Evolutionary conservation across 2,797 vertebrate genomes (phyloP).

Genomic region (Psittacula derbiana): DNA sequence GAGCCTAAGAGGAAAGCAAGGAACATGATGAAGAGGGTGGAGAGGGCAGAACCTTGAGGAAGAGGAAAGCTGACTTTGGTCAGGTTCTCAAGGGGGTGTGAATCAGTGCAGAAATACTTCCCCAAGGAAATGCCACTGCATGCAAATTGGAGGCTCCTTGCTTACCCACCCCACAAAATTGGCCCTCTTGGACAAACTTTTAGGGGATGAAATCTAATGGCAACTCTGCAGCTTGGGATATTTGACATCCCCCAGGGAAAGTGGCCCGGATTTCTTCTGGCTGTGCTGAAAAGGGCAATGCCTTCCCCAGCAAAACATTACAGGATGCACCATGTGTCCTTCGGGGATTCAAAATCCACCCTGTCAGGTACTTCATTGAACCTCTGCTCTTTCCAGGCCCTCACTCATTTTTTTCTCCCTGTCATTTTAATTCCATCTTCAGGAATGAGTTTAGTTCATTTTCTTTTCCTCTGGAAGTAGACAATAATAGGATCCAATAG

Average conservation of each 20-base stretch:
- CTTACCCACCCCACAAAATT: background rate
- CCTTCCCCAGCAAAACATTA: too few species aligned
- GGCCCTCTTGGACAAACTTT: background rate
- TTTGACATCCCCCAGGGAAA: rapidly evolving
- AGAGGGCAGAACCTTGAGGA: background rate
- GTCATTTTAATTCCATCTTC: background rate
- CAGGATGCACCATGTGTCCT: background rate
- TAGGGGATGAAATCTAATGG: background rate
- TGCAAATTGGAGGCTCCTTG: background rate
- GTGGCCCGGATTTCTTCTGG: background rate
- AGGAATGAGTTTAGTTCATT: background rate
- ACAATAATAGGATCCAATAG: background rate
- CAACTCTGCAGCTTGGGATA: background rate
- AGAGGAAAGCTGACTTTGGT: background rate
- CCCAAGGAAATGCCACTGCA: background rate
- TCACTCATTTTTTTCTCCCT: background rate
- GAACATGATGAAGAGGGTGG: background rate
- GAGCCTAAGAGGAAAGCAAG: background rate
- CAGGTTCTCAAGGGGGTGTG: background rate
- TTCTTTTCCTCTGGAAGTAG: background rate
- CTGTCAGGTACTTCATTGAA: background rate
- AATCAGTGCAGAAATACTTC: background rate
- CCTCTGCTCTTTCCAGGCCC: background rate
- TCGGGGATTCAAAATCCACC: background rate
- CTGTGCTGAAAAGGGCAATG: background rate